phyloP scores from a whole-genome alignment of 2,797 vertebrate genomes.

The Lutjanus campechanus region DNA sequence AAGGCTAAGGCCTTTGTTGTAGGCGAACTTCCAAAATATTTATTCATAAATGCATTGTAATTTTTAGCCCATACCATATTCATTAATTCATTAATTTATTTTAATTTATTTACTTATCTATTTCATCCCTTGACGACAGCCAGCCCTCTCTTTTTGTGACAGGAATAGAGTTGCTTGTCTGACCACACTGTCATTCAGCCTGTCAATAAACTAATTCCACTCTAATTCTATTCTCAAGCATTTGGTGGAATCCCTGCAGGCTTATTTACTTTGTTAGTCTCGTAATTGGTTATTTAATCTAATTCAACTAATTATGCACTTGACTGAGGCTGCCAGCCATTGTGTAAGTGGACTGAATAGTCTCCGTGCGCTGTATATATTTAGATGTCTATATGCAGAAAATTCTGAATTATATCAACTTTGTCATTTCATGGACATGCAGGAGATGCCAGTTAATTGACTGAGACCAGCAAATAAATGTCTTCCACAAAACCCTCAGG shows the following conservation, averaged over 20 bases:
- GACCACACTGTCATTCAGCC: slow-evolving; percentile 76
- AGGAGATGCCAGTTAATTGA: slow-evolving; percentile 64
- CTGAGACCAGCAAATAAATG: slow-evolving; percentile 61
- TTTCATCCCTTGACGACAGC: slow-evolving; percentile 41
- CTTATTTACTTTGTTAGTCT: slow-evolving; percentile 86
- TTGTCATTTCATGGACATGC: slow-evolving; percentile 67
- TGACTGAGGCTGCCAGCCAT: slow-evolving; percentile 79
- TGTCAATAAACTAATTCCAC: slow-evolving; percentile 84
- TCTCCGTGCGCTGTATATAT: slow-evolving; percentile 63
- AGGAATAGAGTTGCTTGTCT: slow-evolving; percentile 68
- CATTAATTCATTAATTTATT: not conserved
- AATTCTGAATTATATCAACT: slow-evolving; percentile 66
- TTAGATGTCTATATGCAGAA: slow-evolving; percentile 61
- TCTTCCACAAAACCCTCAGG: slow-evolving; percentile 20
- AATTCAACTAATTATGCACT: slow-evolving; percentile 85
- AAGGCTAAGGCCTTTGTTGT: not conserved
- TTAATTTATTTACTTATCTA: slow-evolving; percentile 5
- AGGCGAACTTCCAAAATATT: not conserved
- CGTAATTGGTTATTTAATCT: slow-evolving; percentile 88
- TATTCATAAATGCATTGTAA: not conserved
- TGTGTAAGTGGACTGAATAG: slow-evolving; percentile 76
- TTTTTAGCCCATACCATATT: not conserved
- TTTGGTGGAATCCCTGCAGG: slow-evolving; percentile 80
- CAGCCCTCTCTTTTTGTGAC: slow-evolving; percentile 42
- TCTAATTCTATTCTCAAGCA: slow-evolving; percentile 82